Base-by-base conservation (phyloP, 1,140 invertebrate species). In the Parapsyche elsis region DNA sequence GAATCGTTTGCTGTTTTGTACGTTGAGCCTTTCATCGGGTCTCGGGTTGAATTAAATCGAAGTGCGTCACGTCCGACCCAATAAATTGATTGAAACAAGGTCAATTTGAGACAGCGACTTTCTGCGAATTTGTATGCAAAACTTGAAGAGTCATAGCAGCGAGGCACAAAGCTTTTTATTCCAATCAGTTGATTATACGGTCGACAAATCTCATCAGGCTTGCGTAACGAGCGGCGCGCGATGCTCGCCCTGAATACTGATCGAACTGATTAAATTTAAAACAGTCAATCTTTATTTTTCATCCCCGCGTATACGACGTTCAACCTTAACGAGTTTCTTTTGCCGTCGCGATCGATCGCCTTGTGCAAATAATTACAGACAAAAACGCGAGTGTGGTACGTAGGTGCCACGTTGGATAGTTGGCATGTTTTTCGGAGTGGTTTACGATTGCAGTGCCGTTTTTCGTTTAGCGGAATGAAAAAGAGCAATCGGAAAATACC, bases 181-280 rank as follows among this genome's bases (percentile, higher is more conserved):
- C 57, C 57, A 61, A 61, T 61, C 57, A 61, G 57, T 61, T 61
- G 57, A 61, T 61, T 61, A 61, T 61, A 61, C 57, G 57, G 57
- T 61, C 57, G 57, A 61, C 57, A 61, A 61, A 61, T 61, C 57
- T 61, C 57, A 21, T 61, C 57, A 21, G 57, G 21, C 16, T 61
- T 61, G 57, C 57, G 57, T 61, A 61, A 61, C 57, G 57, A 61
- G 57, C 21, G 21, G 16, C 57, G 57, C 19, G 16, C 57, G 16
- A 21, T 21, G 57, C 16, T 61, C 24, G 23, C 24, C 21, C 9
- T 26, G 64, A 67, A 67, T 67, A 67, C 24, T 26, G 24, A 67
- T 67, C 21, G 24, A 67, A 67, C 64, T 67, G 64, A 67, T 67
- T 67, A 67, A 67, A 67, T 67, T 67, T 67, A 67, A 67, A 12